These are phyloP conservation scores for Oplegnathus fasciatus DNA, from an alignment of 2,113 vertebrate genomes.

Conservation along the genomic window DNA sequence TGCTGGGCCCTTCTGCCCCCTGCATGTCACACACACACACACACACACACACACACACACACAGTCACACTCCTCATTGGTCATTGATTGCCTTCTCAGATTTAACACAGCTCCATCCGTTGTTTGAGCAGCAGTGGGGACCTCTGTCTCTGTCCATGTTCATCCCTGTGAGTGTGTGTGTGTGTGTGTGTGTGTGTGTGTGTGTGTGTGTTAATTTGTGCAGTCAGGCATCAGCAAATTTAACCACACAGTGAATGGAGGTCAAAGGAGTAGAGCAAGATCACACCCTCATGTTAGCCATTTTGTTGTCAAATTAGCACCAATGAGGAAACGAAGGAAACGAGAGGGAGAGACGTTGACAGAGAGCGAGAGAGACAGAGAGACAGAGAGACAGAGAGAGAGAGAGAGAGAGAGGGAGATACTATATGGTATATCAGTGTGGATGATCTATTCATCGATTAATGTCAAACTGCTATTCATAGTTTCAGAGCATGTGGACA, in stretches of 20 bases:
- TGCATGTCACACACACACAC: slow-evolving; percentile 54
- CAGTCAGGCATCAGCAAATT: slow-evolving; percentile 69
- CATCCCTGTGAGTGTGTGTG: slow-evolving; percentile 43
- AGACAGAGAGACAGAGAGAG: neutral
- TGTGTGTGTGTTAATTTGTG: slow-evolving; percentile 34
- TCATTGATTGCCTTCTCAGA: slow-evolving; percentile 89
- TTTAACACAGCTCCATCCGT: slow-evolving; percentile 84
- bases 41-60: slow-evolving; percentile 50
- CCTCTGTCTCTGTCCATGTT: slow-evolving; percentile 72
- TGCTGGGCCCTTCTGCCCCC: slow-evolving; percentile 77
- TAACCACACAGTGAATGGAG: slow-evolving; percentile 67
- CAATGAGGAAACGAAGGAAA: neutral
- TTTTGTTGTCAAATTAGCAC: slow-evolving; percentile 18
- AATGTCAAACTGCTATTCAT: slow-evolving; percentile 52
- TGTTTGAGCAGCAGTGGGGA: slow-evolving; percentile 73
- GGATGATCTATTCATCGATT: slow-evolving; percentile 56
- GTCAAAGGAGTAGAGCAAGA: slow-evolving; percentile 36
- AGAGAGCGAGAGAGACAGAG: neutral
- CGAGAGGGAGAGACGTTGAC: neutral
- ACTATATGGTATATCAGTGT: slow-evolving; percentile 34
- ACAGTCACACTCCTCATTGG: slow-evolving; percentile 72
- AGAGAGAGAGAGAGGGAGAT: slow-evolving; percentile 15
- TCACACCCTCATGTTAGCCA: neutral
- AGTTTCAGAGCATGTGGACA: slow-evolving; percentile 21
- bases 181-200: slow-evolving; percentile 27